These are phyloP conservation scores for Acholoe squamosa DNA, from an alignment of 2,888 invertebrate species.

Conservation along the genomic window DNA sequence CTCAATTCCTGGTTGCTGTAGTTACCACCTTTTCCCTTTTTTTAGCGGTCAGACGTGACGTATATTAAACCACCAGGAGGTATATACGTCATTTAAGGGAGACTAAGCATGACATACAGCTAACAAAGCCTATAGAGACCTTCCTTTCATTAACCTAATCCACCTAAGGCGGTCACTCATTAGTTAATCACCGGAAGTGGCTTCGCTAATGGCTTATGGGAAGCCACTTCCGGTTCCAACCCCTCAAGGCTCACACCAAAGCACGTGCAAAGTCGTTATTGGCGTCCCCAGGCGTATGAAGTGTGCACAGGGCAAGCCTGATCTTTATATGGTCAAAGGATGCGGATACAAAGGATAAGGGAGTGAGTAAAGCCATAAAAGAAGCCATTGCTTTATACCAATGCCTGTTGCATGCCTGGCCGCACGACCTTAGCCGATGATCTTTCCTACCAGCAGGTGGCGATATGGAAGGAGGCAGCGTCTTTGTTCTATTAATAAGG, in stretches of 20 bases:
- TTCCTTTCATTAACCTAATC: slow-evolving; percentile 36
- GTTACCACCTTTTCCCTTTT: neutral
- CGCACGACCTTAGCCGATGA: neutral
- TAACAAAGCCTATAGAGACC: slow-evolving; percentile 7
- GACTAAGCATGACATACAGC: neutral
- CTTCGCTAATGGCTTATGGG: slow-evolving; percentile 23
- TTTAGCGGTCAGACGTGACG: neutral
- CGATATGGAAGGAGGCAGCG: neutral
- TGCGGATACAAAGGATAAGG: neutral
- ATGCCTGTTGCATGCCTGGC: slow-evolving; percentile 15
- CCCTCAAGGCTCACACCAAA: neutral
- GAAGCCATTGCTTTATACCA: slow-evolving; percentile 7
- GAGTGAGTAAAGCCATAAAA: neutral
- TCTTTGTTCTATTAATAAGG: slow-evolving; percentile 40
- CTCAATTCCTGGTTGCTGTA: neutral
- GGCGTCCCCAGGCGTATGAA: neutral
- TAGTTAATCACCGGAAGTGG: slow-evolving; percentile 46
- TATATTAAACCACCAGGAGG: neutral
- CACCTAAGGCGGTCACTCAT: slow-evolving; percentile 38
- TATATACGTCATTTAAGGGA: neutral
- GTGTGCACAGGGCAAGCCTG: neutral
- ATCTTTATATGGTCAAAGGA: slow-evolving; percentile 9
- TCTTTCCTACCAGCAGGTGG: neutral
- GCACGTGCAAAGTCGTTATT: neutral
- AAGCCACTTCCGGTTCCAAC: slow-evolving; percentile 25